These are phyloP conservation scores for Phorcus lineatus DNA, from an alignment of 2,888 invertebrate genomes.

Conservation along the genomic window DNA sequence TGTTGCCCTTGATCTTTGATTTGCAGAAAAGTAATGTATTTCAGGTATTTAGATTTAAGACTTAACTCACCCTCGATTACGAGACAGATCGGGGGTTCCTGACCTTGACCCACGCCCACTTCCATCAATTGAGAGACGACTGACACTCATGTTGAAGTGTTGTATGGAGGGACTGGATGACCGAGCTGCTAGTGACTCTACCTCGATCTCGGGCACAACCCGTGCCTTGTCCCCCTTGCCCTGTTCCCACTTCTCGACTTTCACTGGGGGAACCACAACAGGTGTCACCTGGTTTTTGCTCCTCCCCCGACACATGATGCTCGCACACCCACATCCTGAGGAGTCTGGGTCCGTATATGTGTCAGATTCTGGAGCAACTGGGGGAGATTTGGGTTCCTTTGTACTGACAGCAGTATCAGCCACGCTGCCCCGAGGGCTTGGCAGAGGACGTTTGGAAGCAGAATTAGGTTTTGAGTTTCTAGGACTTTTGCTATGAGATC, in stretches of 20 bases:
- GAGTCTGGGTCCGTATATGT: not conserved
- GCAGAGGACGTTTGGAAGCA: conserved; percentile 35
- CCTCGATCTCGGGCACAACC: conserved; percentile 8
- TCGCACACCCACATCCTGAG: conserved; percentile 28
- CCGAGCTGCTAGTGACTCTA: conserved; percentile 16
- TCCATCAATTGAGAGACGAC: not conserved
- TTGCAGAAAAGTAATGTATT: no score
- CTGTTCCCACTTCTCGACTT: not conserved
- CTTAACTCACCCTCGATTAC: conserved; percentile 11
- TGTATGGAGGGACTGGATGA: conserved; percentile 11
- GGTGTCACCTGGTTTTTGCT: conserved; percentile 24
- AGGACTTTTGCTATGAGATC: conserved; percentile 1
- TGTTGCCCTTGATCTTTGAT: no score
- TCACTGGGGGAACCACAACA: not conserved
- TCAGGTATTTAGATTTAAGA: no score
- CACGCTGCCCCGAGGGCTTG: conserved; percentile 34
- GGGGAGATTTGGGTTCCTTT: not conserved
- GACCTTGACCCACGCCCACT: conserved; percentile 26
- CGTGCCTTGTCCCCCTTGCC: not conserved
- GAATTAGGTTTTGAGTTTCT: not conserved
- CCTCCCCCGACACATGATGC: conserved; percentile 30
- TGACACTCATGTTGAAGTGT: not conserved
- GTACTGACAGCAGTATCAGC: conserved; percentile 27
- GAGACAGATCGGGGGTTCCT: conserved; percentile 23
- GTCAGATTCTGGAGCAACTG: not conserved